Conservation (phyloP, 2,888 invertebrate species). For the Phengaris arion region DNA sequence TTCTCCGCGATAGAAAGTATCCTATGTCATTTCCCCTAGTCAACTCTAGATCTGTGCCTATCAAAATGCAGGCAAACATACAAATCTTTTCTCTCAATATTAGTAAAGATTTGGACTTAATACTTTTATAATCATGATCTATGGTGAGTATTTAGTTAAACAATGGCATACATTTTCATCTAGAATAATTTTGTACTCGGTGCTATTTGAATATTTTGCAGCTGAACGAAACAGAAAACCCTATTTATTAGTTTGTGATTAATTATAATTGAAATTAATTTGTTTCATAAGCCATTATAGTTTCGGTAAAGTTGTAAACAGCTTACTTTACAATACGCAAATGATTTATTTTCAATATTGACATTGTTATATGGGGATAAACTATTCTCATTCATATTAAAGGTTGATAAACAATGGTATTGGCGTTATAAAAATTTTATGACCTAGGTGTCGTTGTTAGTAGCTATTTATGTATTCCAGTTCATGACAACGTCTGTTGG, state of each 20-base stretch:
- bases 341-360: not conserved
- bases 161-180: not conserved
- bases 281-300: slow-evolving; percentile 4
- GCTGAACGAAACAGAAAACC: not conserved
- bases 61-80: too few relatives aligned
- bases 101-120: too few relatives aligned
- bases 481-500: too few relatives aligned
- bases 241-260: slow-evolving; percentile 3
- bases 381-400: not conserved
- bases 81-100: too few relatives aligned
- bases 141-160: not conserved
- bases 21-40: too few relatives aligned
- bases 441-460: too few relatives aligned
- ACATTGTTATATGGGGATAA: not conserved
- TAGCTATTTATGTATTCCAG: too few relatives aligned
- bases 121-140: not conserved
- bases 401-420: too few relatives aligned
- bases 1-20: too few relatives aligned
- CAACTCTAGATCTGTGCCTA: too few relatives aligned
- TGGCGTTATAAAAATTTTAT: too few relatives aligned
- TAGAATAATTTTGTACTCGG: not conserved
- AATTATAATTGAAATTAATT: not conserved
- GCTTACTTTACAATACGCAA: not conserved
- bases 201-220: not conserved
- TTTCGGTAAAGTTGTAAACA: not conserved